These are phyloP conservation scores for Glaucidium brasilianum DNA, from an alignment of 2,113 vertebrate genomes.

Conservation along the genomic window DNA sequence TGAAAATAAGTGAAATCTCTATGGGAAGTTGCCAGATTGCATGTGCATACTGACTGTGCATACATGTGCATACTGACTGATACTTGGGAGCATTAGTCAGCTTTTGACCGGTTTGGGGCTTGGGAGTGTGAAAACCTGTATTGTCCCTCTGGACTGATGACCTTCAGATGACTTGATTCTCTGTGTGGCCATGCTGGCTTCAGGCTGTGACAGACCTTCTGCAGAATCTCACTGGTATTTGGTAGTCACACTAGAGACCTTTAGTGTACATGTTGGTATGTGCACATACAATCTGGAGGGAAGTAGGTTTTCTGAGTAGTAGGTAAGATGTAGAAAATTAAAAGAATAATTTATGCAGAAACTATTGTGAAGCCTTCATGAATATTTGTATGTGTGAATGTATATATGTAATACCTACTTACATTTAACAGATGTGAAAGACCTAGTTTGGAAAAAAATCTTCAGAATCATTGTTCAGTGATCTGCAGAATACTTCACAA, in stretches of 20 bases:
- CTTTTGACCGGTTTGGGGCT: background rate
- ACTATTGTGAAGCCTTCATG: background rate
- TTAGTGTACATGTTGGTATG: background rate
- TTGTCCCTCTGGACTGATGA: too few species aligned
- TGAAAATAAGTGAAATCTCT: background rate
- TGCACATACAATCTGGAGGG: background rate
- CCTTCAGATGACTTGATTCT: background rate
- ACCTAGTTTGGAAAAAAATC: background rate
- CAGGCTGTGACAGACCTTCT: background rate
- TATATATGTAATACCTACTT: background rate
- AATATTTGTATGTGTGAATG: background rate
- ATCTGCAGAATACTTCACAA: background rate
- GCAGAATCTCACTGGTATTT: background rate
- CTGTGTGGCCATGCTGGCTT: background rate
- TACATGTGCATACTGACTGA: too few species aligned
- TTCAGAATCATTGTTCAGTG: background rate
- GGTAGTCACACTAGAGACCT: background rate
- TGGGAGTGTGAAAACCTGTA: background rate
- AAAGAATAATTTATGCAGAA: background rate
- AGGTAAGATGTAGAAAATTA: background rate
- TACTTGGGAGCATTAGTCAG: background rate
- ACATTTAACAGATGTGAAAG: background rate
- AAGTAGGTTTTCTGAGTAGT: background rate
- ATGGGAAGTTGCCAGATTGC: background rate
- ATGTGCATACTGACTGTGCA: fast-evolving